Percentiles rank a stretch among this genome's conserved stretches.
These are phyloP conservation scores for Diphyllodes magnificus DNA, from an alignment of 2,113 vertebrate genomes.

Conservation along the genomic window DNA sequence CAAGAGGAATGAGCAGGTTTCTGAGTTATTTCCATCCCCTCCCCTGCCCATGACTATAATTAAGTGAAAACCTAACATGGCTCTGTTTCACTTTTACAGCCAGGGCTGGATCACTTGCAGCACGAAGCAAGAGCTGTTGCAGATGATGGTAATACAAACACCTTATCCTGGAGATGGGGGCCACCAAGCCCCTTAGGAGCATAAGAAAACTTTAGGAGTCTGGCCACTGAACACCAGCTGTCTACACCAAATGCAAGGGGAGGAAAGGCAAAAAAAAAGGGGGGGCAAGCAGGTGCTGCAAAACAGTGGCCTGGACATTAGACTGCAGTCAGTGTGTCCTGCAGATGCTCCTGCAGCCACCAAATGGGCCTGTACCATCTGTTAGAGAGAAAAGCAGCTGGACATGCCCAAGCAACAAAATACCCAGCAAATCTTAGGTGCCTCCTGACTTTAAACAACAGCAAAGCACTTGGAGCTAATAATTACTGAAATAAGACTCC, in stretches of 20 bases:
- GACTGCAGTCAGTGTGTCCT: not conserved
- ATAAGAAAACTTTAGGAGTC: not conserved
- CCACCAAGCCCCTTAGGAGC: not conserved
- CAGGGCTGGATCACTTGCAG: not conserved
- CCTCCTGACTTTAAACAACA: not conserved
- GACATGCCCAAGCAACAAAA: not conserved
- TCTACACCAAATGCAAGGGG: not conserved
- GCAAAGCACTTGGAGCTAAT: not conserved
- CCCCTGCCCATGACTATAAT: not conserved
- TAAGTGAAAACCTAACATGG: not conserved
- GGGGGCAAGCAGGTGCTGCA: not conserved
- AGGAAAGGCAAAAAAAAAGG: fast-evolving
- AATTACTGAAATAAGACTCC: not conserved
- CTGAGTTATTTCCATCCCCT: not conserved
- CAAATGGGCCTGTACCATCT: not conserved
- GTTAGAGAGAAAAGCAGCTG: not conserved
- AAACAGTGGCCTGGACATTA: not conserved
- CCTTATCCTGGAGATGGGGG: not conserved
- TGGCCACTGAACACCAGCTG: not conserved
- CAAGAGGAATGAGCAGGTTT: not conserved
- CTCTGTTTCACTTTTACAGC: not conserved
- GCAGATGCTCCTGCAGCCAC: not conserved
- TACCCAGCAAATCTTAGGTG: not conserved
- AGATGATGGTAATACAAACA: not conserved
- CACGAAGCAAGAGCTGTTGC: not conserved